Conservation (phyloP, 2,888 invertebrate species). For the Acleris laterana region DNA sequence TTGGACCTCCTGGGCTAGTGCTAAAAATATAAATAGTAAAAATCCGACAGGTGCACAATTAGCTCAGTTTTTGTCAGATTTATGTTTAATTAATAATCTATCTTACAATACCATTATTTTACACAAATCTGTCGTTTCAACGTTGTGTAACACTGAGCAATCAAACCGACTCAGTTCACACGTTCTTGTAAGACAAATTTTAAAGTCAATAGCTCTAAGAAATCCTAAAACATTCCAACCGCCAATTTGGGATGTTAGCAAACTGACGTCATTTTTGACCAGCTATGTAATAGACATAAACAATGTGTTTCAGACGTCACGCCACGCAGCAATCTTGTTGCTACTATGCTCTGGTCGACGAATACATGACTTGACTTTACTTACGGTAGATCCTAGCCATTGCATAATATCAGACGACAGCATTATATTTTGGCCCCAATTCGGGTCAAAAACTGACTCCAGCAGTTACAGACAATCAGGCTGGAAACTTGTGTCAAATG, state of each 20-base stretch:
- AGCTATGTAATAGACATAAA: constrained; percentile 8
- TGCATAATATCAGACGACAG: constrained; percentile 13
- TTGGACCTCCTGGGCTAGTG: constrained; percentile 34
- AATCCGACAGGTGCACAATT: constrained; percentile 27
- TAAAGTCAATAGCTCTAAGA: constrained; percentile 38
- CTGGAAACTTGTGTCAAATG: too few species aligned
- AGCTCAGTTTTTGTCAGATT: constrained; percentile 39
- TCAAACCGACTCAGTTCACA: constrained; percentile 38
- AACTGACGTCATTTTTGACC: constrained; percentile 5
- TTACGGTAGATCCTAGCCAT: constrained; percentile 7
- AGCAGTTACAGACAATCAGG: too few species aligned
- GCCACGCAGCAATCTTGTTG: constrained; percentile 13
- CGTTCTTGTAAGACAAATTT: constrained; percentile 40
- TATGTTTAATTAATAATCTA: constrained; percentile 31
- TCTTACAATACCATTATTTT: constrained; percentile 37
- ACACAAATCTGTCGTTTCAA: constrained; percentile 41
- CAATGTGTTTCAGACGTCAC: constrained; percentile 20
- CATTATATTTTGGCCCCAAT: constrained; percentile 37
- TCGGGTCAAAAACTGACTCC: too few species aligned
- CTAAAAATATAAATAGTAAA: constrained; percentile 9
- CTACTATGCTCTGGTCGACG: constrained; percentile 38
- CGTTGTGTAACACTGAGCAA: constrained; percentile 33
- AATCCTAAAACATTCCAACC: constrained; percentile 23
- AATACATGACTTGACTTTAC: constrained; percentile 39
- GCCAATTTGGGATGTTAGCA: constrained; percentile 41